phyloP scores from a whole-genome alignment of 1,140 invertebrate genomes.

The Drosophila neocordata region DNA sequence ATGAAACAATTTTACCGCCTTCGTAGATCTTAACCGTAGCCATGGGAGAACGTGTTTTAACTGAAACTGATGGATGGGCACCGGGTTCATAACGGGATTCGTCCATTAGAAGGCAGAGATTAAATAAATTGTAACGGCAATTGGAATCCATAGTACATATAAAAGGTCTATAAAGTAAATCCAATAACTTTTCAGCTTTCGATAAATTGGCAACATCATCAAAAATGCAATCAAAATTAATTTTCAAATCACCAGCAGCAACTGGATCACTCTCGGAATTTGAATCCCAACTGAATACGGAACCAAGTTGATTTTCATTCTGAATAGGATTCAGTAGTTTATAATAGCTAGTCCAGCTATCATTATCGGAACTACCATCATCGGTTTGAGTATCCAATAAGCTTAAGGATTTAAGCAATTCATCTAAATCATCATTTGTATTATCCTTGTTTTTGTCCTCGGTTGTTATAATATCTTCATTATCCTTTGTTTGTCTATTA shows the following conservation, averaged over 20 bases:
- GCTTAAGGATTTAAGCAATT: not conserved
- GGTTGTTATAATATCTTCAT: not conserved
- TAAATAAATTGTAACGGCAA: slow-evolving; percentile 52
- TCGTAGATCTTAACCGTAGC: slow-evolving; percentile 44
- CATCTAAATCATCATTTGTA: not conserved
- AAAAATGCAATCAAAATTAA: slow-evolving; percentile 51
- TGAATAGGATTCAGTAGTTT: not conserved
- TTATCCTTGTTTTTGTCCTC: not conserved
- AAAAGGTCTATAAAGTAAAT: slow-evolving; percentile 60
- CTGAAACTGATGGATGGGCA: slow-evolving; percentile 38
- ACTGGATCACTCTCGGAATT: not conserved
- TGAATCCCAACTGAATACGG: slow-evolving; percentile 18
- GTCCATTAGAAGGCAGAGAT: slow-evolving; percentile 44
- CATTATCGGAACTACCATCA: not conserved
- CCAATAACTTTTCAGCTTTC: slow-evolving; percentile 44
- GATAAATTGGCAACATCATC: slow-evolving; percentile 33
- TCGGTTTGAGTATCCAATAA: not conserved
- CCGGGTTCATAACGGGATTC: slow-evolving; percentile 50
- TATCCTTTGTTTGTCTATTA: too few species aligned
- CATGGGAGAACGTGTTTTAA: slow-evolving; percentile 26
- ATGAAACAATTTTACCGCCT: slow-evolving; percentile 38
- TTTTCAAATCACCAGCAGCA: not conserved
- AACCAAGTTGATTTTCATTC: not conserved
- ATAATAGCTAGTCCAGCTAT: not conserved
- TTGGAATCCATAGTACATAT: slow-evolving; percentile 42